Percentiles rank a stretch among this genome's conserved stretches.
Conservation (phyloP, 37 sponge, comb jelly and placozoan genomes). For the Eunapius fragilis region DNA sequence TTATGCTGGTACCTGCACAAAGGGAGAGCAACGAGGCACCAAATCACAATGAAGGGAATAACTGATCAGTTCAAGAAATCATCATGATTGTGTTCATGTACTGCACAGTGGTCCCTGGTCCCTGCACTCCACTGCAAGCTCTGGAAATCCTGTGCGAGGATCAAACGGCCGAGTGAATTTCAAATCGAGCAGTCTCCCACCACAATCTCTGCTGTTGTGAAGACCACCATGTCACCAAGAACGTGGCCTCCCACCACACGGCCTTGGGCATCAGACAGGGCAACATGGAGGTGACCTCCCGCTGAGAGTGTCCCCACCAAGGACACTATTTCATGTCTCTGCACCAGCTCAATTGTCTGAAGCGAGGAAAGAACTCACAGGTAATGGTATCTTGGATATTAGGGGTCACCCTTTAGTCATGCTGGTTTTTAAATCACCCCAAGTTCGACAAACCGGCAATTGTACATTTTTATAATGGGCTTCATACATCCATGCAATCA, state of each 20-base stretch:
- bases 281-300: constrained; percentile 53
- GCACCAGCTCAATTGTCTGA: constrained; percentile 23
- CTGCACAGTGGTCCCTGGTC: too few species aligned
- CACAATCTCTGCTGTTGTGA: constrained; percentile 55
- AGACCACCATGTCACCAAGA: constrained; percentile 47
- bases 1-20: too few species aligned
- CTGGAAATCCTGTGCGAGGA: constrained; percentile 30
- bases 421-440: too few species aligned
- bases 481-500: too few species aligned
- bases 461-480: too few species aligned
- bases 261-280: constrained; percentile 40
- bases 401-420: too few species aligned
- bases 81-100: too few species aligned
- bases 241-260: constrained; percentile 50
- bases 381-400: too few species aligned
- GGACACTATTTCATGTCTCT: constrained; percentile 48
- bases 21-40: too few species aligned
- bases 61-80: neutral
- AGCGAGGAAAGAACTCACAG: neutral
- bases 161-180: constrained; percentile 35
- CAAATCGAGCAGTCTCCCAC: constrained; percentile 38
- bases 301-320: constrained; percentile 51
- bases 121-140: neutral
- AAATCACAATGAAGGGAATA: too few species aligned
- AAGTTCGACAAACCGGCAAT: too few species aligned